These are phyloP conservation scores for Eupithecia subfuscata DNA, from an alignment of 2,888 invertebrate species.

Conservation along the genomic window DNA sequence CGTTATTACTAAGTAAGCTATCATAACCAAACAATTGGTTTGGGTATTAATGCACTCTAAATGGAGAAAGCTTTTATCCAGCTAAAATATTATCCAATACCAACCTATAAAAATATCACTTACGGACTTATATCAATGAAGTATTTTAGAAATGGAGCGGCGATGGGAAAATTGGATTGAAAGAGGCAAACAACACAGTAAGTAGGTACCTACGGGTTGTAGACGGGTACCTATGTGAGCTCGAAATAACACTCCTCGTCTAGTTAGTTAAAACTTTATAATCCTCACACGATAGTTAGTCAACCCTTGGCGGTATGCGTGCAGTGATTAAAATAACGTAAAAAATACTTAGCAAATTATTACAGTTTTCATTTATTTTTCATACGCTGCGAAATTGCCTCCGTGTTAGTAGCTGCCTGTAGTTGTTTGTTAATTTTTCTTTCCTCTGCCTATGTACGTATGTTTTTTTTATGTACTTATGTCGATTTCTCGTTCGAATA, in stretches of 20 bases:
- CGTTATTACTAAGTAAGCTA: conserved; percentile 17
- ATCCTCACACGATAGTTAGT: too few species aligned
- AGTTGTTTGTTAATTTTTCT: not conserved
- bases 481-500: too few species aligned
- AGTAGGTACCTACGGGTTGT: not conserved
- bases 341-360: too few species aligned
- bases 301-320: too few species aligned
- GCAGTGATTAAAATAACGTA: too few species aligned
- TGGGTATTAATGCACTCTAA: conserved; percentile 5
- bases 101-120: conserved; percentile 9
- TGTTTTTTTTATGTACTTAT: too few species aligned
- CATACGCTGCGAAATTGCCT: too few species aligned
- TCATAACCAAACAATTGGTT: conserved; percentile 23
- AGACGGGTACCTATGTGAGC: not conserved
- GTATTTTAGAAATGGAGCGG: not conserved
- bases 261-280: too few species aligned
- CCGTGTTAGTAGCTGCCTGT: too few species aligned
- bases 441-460: not conserved
- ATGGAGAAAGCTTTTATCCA: conserved; percentile 14
- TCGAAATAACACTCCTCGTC: not conserved
- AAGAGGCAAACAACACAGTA: not conserved
- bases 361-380: too few species aligned
- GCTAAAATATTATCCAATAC: not conserved
- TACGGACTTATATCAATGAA: not conserved
- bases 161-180: not conserved